Conservation (phyloP, 2,797 vertebrate genomes). For the Sarcoramphus papa region DNA sequence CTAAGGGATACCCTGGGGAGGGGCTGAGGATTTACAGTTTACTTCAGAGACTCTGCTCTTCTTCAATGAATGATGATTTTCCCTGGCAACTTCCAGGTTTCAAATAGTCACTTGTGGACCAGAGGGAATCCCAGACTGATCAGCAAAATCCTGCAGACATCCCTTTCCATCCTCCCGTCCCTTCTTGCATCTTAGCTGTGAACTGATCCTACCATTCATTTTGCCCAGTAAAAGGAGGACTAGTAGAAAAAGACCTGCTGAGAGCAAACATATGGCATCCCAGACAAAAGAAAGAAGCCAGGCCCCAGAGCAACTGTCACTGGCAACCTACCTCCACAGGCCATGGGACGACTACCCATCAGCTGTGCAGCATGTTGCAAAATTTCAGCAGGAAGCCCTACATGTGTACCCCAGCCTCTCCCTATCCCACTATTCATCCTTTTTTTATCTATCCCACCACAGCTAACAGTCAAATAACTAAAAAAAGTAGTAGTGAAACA, state of each 20-base stretch:
- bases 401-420: not conserved
- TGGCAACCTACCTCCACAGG: not conserved
- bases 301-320: not conserved
- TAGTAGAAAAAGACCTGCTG: not conserved
- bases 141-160: not conserved
- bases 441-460: not conserved
- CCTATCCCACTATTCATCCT: not conserved
- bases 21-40: not conserved
- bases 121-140: not conserved
- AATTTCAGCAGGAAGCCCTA: not conserved
- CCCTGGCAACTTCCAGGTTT: not conserved
- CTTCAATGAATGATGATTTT: not conserved
- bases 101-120: not conserved
- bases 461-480: not conserved
- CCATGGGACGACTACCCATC: not conserved
- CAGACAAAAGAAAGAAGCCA: not conserved
- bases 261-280: not conserved
- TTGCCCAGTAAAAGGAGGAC: not conserved
- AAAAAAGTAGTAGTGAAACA: not conserved
- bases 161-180: not conserved
- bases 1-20: not conserved
- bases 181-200: not conserved
- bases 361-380: not conserved
- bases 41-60: not conserved
- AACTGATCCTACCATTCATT: not conserved